phyloP scores from a whole-genome alignment of 2,797 vertebrate species.

The Pteropus rufus region DNA sequence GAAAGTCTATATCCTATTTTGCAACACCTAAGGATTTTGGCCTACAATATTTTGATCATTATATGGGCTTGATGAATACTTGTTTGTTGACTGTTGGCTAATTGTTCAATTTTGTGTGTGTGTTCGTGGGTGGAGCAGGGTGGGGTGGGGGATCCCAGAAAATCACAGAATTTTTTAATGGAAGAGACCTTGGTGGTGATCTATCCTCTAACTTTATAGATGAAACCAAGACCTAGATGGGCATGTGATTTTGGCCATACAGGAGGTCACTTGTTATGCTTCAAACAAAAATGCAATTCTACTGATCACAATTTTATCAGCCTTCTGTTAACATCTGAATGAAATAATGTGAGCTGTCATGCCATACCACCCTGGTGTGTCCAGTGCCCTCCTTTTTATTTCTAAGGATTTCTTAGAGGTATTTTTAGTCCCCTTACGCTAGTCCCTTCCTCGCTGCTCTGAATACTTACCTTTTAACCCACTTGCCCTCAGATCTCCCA shows the following conservation, averaged over 20 bases:
- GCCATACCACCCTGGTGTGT: background rate
- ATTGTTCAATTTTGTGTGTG: background rate
- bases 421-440: background rate
- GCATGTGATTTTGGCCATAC: background rate
- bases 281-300: conserved; percentile 16
- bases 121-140: background rate
- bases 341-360: conserved; percentile 13
- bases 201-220: background rate
- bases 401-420: conserved; percentile 4
- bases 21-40: background rate
- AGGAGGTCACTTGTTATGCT: background rate
- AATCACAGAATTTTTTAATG: background rate
- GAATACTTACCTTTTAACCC: background rate
- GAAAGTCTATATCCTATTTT: background rate
- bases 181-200: background rate
- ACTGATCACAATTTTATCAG: background rate
- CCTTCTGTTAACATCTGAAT: background rate
- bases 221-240: background rate
- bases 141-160: background rate
- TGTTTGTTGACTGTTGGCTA: background rate
- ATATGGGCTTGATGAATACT: background rate
- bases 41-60: background rate
- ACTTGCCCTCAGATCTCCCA: background rate
- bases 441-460: background rate
- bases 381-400: background rate